phyloP scores from a whole-genome alignment of 2,113 vertebrate species.

The Grantiella picta region DNA sequence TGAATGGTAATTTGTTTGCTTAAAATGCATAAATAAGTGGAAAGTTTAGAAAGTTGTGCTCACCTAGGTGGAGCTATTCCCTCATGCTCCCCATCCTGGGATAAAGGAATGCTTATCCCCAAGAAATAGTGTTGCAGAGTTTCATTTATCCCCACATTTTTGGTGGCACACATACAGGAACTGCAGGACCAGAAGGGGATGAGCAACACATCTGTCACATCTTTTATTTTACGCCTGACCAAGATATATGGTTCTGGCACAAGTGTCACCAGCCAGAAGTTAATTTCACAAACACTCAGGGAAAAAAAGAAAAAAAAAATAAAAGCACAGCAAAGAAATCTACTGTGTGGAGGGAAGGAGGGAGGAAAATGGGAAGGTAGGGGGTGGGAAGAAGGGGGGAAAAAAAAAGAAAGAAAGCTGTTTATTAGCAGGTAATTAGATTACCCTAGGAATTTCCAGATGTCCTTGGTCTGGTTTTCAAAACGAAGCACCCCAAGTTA shows the following conservation, averaged over 20 bases:
- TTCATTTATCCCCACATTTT: neutral
- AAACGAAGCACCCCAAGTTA: neutral
- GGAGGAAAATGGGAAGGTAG: too few relatives aligned
- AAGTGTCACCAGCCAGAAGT: neutral
- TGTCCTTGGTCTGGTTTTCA: neutral
- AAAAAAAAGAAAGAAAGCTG: fast-evolving
- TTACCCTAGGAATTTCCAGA: neutral
- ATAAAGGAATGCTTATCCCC: neutral
- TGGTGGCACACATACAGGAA: neutral
- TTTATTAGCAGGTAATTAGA: neutral
- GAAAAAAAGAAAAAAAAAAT: neutral
- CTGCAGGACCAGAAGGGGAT: neutral
- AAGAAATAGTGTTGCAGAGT: neutral
- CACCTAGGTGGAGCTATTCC: neutral
- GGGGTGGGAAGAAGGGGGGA: fast-evolving
- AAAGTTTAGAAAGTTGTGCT: neutral
- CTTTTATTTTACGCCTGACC: neutral
- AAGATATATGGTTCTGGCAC: neutral
- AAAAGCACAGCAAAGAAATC: neutral
- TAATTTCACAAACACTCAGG: neutral
- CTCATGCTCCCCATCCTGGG: neutral
- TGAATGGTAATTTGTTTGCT: neutral
- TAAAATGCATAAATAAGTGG: neutral
- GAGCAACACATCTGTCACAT: neutral
- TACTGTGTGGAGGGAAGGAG: neutral